Evolutionary conservation across 2,888 invertebrate genomes (phyloP).

Genomic region (Netelia fuscicornis): DNA sequence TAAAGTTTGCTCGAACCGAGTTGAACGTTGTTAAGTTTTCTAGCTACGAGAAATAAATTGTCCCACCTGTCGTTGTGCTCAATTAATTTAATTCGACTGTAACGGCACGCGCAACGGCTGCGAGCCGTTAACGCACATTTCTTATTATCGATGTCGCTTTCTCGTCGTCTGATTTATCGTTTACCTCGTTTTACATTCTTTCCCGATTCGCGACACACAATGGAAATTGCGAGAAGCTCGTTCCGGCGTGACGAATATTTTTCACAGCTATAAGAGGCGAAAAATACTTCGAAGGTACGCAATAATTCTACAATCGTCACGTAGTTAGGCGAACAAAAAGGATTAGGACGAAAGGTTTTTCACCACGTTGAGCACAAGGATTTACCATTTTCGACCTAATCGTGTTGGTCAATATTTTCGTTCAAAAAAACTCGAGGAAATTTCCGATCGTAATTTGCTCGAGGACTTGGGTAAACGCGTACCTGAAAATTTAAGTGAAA

Average conservation of each 20-base stretch:
- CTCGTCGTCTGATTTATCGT: conserved; percentile 59
- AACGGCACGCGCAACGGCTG: conserved; percentile 37
- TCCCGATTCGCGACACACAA: conserved; percentile 14
- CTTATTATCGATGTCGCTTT: conserved; percentile 5
- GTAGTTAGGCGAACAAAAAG: not conserved
- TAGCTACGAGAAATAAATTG: conserved; percentile 54
- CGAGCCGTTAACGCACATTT: conserved; percentile 13
- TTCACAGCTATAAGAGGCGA: conserved; percentile 1
- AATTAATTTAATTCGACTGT: conserved; percentile 61
- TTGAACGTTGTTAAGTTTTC: conserved; percentile 58
- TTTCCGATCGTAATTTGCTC: not conserved
- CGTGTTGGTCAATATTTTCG: not conserved
- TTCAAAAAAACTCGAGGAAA: conserved; percentile 11
- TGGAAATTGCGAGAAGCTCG: conserved; percentile 47
- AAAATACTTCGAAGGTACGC: conserved; percentile 19
- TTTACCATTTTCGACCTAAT: not conserved
- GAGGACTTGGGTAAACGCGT: conserved; percentile 8
- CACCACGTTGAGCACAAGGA: not conserved
- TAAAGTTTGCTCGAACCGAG: conserved; percentile 45
- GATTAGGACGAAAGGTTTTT: conserved; percentile 38
- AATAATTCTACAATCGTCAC: conserved; percentile 15
- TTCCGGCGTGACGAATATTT: conserved; percentile 42
- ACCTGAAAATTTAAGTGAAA: conserved; percentile 27
- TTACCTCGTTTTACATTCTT: conserved; percentile 42
- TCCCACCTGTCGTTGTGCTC: conserved; percentile 56